These are phyloP conservation scores for Eristalinus sepulchralis DNA, from an alignment of 2,888 invertebrate genomes.

Conservation along the genomic window DNA sequence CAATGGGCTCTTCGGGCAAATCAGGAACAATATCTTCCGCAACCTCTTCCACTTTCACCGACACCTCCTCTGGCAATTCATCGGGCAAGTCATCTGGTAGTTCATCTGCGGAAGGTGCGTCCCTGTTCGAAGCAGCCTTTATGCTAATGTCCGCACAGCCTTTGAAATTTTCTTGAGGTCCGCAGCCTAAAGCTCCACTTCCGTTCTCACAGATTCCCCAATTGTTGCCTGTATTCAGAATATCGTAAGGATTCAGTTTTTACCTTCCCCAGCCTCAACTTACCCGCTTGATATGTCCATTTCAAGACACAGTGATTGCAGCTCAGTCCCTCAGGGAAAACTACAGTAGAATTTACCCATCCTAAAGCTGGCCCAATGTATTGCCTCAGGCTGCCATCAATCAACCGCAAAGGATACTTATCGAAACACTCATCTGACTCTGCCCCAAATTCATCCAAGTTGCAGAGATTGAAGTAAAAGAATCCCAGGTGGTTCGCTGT, in stretches of 20 bases:
- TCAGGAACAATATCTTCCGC: not conserved
- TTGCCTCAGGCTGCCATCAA: constrained; percentile 75
- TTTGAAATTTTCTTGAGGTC: constrained; percentile 82
- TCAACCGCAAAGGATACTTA: constrained; percentile 77
- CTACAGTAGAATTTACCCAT: constrained; percentile 74
- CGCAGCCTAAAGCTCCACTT: constrained; percentile 80
- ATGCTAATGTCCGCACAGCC: constrained; percentile 82
- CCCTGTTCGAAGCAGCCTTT: constrained; percentile 50
- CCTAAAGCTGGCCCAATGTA: constrained; percentile 74
- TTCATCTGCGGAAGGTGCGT: constrained; percentile 8
- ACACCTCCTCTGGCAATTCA: not conserved
- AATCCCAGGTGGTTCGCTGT: constrained; percentile 80
- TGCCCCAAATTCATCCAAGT: constrained; percentile 76
- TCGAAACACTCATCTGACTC: constrained; percentile 83
- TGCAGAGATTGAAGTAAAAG: constrained; percentile 81
- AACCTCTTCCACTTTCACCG: not conserved
- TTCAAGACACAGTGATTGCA: constrained; percentile 83
- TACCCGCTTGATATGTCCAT: constrained; percentile 83
- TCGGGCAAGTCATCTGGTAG: not conserved
- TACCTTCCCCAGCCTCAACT: constrained; percentile 45
- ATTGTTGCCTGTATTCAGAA: constrained; percentile 79
- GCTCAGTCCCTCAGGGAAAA: constrained; percentile 80
- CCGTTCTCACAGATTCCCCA: constrained; percentile 82
- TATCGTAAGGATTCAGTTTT: not conserved
- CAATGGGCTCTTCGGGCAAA: not conserved